Evolutionary conservation across 2,888 invertebrate genomes (phyloP).

Genomic region (Cataglyphis livida): DNA sequence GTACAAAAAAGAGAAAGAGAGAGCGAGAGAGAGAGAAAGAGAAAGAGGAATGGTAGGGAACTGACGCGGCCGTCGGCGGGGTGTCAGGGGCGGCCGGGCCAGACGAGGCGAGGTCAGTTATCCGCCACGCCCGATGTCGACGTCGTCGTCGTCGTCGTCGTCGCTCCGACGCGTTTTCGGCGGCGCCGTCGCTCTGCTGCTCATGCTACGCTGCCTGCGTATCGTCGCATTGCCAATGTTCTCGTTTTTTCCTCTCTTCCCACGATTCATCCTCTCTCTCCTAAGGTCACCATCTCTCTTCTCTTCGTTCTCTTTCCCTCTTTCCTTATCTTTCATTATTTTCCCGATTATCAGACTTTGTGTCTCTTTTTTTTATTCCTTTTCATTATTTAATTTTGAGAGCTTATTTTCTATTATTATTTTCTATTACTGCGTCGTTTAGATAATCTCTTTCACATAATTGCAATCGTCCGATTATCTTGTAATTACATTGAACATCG

Average conservation of each 20-base stretch:
- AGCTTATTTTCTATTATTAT: neutral
- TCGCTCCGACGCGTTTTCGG: slow-evolving; percentile 75
- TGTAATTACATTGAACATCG: slow-evolving; percentile 7
- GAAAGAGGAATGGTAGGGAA: neutral
- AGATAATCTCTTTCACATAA: neutral
- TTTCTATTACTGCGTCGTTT: neutral
- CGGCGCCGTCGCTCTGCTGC: slow-evolving; percentile 66
- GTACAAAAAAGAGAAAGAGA: slow-evolving; percentile 55
- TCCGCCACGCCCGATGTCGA: slow-evolving; percentile 82
- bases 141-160: slow-evolving; percentile 62
- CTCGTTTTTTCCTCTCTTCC: slow-evolving; percentile 47
- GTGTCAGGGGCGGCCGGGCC: slow-evolving; percentile 70
- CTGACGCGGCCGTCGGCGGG: slow-evolving; percentile 51
- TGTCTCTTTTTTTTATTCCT: neutral
- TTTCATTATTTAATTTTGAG: slow-evolving; percentile 10
- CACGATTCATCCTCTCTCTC: slow-evolving; percentile 26
- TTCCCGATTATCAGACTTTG: slow-evolving; percentile 1
- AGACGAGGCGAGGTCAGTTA: slow-evolving; percentile 82
- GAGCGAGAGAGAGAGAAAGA: slow-evolving; percentile 39
- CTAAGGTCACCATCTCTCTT: slow-evolving; percentile 20
- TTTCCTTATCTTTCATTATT: slow-evolving; percentile 7
- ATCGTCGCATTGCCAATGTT: slow-evolving; percentile 78
- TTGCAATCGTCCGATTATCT: neutral
- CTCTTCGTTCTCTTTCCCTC: neutral
- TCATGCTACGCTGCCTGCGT: slow-evolving; percentile 65